Conservation (phyloP, 2,797 vertebrate genomes). For the Pangasius sanitwongsei region DNA sequence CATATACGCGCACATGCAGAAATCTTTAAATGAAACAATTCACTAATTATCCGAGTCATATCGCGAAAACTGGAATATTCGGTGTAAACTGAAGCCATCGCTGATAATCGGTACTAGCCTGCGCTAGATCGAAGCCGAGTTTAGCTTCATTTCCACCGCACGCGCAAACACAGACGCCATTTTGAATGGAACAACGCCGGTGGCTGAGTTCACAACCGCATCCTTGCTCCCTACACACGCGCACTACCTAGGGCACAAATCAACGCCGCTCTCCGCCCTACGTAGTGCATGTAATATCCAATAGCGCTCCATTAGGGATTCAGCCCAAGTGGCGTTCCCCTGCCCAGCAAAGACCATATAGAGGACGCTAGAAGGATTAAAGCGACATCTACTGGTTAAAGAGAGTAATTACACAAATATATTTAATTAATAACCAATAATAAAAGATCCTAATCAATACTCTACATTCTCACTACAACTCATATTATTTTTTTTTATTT, state of each 20-base stretch:
- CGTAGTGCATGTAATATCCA: background rate
- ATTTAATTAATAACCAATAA: background rate
- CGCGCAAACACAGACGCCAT: constrained; percentile 68
- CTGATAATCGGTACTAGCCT: background rate
- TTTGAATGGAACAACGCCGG: constrained; percentile 76
- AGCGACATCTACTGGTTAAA: constrained; percentile 55
- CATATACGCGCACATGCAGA: background rate
- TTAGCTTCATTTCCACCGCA: constrained; percentile 44
- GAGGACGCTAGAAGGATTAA: constrained; percentile 22
- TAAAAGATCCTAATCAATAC: background rate
- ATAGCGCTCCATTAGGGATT: background rate
- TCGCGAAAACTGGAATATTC: background rate
- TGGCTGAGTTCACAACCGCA: background rate
- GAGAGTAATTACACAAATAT: constrained; percentile 46
- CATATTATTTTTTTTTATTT: background rate
- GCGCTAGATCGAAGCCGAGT: background rate
- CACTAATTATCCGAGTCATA: background rate
- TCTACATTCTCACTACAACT: background rate
- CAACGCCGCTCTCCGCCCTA: background rate
- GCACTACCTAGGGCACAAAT: background rate
- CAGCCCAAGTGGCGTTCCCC: background rate
- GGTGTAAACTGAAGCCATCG: background rate
- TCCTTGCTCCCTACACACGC: background rate
- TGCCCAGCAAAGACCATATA: background rate
- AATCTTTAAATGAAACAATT: background rate